phyloP scores from a whole-genome alignment of 2,888 invertebrate genomes.

The Drosophila prolongata region DNA sequence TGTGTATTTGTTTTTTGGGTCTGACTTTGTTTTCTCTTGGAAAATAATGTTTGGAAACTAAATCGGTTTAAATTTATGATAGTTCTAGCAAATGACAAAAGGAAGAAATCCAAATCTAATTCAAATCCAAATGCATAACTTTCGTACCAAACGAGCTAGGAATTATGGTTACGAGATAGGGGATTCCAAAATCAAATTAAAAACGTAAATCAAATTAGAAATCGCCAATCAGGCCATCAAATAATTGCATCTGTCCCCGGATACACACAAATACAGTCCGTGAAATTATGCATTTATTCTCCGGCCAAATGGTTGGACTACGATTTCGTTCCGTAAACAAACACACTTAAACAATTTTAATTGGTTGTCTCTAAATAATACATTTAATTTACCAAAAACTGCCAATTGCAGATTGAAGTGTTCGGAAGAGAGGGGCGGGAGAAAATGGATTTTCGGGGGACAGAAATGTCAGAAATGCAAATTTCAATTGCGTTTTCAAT shows the following conservation, averaged over 20 bases:
- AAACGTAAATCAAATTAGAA: slow-evolving; percentile 26
- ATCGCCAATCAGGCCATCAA: slow-evolving; percentile 26
- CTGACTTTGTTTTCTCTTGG: slow-evolving; percentile 27
- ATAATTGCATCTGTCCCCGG: slow-evolving; percentile 40
- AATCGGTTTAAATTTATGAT: slow-evolving; percentile 26
- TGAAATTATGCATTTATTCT: slow-evolving; percentile 69
- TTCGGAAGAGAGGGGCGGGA: slow-evolving; percentile 4
- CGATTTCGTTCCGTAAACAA: slow-evolving; percentile 45
- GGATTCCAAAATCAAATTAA: slow-evolving; percentile 2
- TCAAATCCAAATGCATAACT: slow-evolving; percentile 46
- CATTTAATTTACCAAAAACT: slow-evolving; percentile 66
- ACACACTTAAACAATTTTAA: slow-evolving; percentile 43
- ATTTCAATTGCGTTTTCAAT: slow-evolving; percentile 70
- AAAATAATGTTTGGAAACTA: slow-evolving; percentile 21
- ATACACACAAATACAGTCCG: slow-evolving; percentile 4
- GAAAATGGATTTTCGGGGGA: slow-evolving; percentile 22
- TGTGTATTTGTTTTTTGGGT: slow-evolving; percentile 33
- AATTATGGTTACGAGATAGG: slow-evolving; percentile 57
- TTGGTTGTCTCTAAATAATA: slow-evolving; percentile 55
- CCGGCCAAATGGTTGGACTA: slow-evolving; percentile 26
- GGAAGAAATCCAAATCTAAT: slow-evolving; percentile 49
- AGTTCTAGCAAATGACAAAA: slow-evolving; percentile 39
- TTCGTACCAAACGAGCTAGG: slow-evolving; percentile 73
- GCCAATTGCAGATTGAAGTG: slow-evolving; percentile 26
- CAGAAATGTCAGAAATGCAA: slow-evolving; percentile 65